These are phyloP conservation scores for Papilio gigon DNA, from an alignment of 2,888 invertebrate genomes.

Conservation along the genomic window DNA sequence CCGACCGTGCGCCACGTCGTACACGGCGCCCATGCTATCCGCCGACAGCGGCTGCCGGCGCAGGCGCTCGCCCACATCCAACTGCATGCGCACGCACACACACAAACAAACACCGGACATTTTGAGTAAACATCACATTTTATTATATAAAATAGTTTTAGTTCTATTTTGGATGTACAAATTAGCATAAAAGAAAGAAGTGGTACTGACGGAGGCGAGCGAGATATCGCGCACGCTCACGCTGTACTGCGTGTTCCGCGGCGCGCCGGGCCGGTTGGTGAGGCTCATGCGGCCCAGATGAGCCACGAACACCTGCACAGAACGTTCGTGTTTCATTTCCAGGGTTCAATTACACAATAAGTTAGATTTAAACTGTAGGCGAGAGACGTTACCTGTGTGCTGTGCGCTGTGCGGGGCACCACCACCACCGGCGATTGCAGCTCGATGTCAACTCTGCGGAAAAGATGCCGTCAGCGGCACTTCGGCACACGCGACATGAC, in stretches of 20 bases:
- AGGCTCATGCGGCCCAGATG: conserved; percentile 94
- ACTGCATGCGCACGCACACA: conserved; percentile 49
- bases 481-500: background rate
- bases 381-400: conserved; percentile 78
- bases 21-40: conserved; percentile 85
- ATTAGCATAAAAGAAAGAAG: too few relatives aligned
- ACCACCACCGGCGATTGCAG: conserved; percentile 96
- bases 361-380: background rate
- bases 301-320: conserved; percentile 87
- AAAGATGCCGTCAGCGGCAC: background rate
- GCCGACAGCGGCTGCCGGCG: conserved; percentile 58
- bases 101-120: background rate
- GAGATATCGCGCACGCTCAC: conserved; percentile 94
- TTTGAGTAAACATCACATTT: too few relatives aligned
- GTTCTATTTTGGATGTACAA: too few relatives aligned
- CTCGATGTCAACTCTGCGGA: conserved; percentile 86
- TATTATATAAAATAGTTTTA: too few relatives aligned
- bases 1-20: conserved; percentile 88
- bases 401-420: conserved; percentile 89
- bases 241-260: conserved; percentile 74
- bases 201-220: conserved; percentile 87
- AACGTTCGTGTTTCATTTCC: background rate
- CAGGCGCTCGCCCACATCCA: conserved; percentile 69
- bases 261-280: conserved; percentile 70
- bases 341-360: too few relatives aligned